phyloP scores from a whole-genome alignment of 2,113 vertebrate species.

The Merops nubicus region DNA sequence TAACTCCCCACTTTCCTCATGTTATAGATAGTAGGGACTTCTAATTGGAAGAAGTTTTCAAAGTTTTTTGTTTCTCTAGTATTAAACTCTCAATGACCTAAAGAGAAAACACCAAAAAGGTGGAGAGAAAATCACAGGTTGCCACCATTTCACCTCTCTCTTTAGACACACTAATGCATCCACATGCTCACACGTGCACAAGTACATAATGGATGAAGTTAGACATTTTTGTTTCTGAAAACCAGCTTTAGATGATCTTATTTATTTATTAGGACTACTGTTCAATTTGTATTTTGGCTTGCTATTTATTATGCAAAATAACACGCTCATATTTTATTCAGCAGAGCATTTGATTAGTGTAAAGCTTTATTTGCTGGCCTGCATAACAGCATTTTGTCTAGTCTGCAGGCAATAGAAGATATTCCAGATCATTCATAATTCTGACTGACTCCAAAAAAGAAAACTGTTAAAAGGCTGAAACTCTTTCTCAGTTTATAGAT shows the following conservation, averaged over 20 bases:
- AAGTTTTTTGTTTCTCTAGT: neutral
- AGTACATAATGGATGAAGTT: neutral
- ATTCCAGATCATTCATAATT: slow-evolving; percentile 52
- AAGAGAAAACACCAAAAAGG: neutral
- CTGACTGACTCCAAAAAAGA: slow-evolving; percentile 46
- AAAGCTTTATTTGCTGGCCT: slow-evolving; percentile 55
- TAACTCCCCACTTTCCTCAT: neutral
- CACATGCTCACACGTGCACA: neutral
- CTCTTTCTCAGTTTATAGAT: slow-evolving; percentile 33
- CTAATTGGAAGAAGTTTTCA: neutral
- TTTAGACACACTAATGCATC: fast-evolving
- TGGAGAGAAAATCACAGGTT: neutral
- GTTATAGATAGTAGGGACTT: neutral
- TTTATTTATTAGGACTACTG: slow-evolving; percentile 51
- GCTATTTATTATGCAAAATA: slow-evolving; percentile 67
- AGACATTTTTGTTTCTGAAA: slow-evolving; percentile 5
- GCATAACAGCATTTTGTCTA: slow-evolving; percentile 34
- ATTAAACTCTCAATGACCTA: neutral
- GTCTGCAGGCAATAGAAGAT: slow-evolving; percentile 41
- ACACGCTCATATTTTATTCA: slow-evolving; percentile 51
- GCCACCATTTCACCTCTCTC: neutral
- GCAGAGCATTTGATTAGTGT: slow-evolving; percentile 54
- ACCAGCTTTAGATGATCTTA: slow-evolving; percentile 39
- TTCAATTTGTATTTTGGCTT: slow-evolving; percentile 56
- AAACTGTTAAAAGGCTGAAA: slow-evolving; percentile 39